Evolutionary conservation across 2,888 invertebrate species (phyloP), one percentile per base, ranked within the genome.

Genomic region (Pinctada fucata): DNA sequence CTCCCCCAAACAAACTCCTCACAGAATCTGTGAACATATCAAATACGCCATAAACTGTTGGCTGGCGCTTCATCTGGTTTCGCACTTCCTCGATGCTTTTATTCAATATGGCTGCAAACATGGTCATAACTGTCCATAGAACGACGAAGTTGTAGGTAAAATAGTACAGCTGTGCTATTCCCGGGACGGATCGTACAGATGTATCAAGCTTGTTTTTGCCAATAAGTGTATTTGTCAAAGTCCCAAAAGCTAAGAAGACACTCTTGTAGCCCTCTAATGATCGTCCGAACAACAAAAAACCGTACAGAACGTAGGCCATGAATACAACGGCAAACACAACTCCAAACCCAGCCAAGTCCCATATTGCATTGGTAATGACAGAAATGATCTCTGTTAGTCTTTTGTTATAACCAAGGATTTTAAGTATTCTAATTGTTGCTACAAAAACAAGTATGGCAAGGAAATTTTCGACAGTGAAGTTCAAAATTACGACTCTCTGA

Each of bases 391-490:
- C 82, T 63, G 74, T 78, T 51, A 81, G 84, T 79, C 79, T 72
- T 75, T 86, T 85, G 75, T 87, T 87, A 79, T 86, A 86, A 5
- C 87, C 88, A 16, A 88, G 83, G 13, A 87, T 83, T 64, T 86
- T 86, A 10, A 88, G 74, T 5, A 88, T 67, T n/a, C 88, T 79
- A 16, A 88, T 47, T 10, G 84, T 86, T 1, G 82, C 82, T 48
- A 88, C 79, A 79, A 86, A 87, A 1, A 86, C 82, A 45, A 88
- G 82, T 6, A 85, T 72, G 0, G 83, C 86, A 13, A 86, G 75
- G 2, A 85, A 68, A 65, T 82, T 58, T 5, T 87, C 83, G 13
- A 88, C 81, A 3, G 82, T 64, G 47, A 78, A 77, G 76, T 88
- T 87, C 88, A 86, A 88, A 1, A 86, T 50, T 0, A 85, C 85